Conservation (phyloP, 2,113 vertebrate genomes). For the Charina bottae region DNA sequence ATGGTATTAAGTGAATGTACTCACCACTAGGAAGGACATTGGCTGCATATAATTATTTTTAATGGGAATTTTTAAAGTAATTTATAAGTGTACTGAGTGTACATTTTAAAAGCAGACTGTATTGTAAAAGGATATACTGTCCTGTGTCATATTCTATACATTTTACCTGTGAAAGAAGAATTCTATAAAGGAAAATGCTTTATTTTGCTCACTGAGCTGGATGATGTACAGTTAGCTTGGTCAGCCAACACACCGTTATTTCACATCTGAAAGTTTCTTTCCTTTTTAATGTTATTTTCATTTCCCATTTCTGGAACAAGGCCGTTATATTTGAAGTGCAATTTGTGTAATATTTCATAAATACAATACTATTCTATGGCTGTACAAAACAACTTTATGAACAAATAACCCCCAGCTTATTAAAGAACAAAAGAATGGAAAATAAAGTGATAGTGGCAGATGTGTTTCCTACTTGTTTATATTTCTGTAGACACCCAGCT, state of each 20-base stretch:
- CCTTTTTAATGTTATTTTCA: slow-evolving; percentile 34
- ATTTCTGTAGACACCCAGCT: not conserved
- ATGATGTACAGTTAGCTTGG: slow-evolving; percentile 54
- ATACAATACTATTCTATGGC: slow-evolving; percentile 74
- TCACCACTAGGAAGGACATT: slow-evolving; percentile 77
- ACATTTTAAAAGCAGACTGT: slow-evolving; percentile 77
- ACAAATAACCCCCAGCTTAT: slow-evolving; percentile 79
- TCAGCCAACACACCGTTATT: slow-evolving; percentile 68
- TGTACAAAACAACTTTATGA: slow-evolving; percentile 76
- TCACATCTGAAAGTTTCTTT: slow-evolving; percentile 41
- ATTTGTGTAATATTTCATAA: slow-evolving; percentile 78
- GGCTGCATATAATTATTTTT: slow-evolving; percentile 71
- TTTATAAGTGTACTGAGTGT: slow-evolving; percentile 86
- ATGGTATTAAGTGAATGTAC: slow-evolving; percentile 77
- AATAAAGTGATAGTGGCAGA: slow-evolving; percentile 13
- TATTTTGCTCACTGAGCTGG: slow-evolving; percentile 62
- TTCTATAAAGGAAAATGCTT: slow-evolving; percentile 72
- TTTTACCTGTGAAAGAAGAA: slow-evolving; percentile 62
- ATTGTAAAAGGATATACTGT: slow-evolving; percentile 86
- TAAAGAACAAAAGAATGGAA: slow-evolving; percentile 79
- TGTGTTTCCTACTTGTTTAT: not conserved
- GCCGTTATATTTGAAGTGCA: slow-evolving; percentile 74
- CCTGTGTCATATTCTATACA: slow-evolving; percentile 76
- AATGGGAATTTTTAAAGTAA: slow-evolving; percentile 76
- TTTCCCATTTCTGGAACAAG: slow-evolving; percentile 33